phyloP scores from a whole-genome alignment of 2,888 invertebrate species.

The Archips xylosteana region DNA sequence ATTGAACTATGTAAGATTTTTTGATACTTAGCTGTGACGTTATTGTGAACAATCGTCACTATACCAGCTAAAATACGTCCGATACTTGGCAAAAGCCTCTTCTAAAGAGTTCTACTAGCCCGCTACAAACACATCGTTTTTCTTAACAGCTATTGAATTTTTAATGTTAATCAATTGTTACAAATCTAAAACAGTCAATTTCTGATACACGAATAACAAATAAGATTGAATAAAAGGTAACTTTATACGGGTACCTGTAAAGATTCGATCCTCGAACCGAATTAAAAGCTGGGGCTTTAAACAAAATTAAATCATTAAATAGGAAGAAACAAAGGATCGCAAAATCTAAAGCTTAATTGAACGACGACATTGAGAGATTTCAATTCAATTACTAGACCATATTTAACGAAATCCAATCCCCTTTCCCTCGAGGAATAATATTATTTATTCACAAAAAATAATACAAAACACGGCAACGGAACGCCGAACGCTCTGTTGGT shows the following conservation, averaged over 20 bases:
- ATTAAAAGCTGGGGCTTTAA: conserved; percentile 53
- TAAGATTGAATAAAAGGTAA: background rate
- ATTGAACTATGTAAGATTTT: too few relatives aligned
- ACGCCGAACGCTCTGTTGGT: conserved; percentile 81
- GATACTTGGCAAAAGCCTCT: too few relatives aligned
- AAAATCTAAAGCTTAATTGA: conserved; percentile 84
- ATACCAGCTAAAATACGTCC: too few relatives aligned
- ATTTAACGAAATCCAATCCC: conserved; percentile 86
- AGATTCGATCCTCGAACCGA: conserved; percentile 44
- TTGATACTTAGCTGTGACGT: too few relatives aligned
- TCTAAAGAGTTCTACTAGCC: too few relatives aligned
- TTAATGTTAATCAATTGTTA: background rate
- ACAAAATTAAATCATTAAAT: conserved; percentile 72
- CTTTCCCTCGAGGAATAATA: conserved; percentile 84
- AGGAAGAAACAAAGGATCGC: conserved; percentile 76
- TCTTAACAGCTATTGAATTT: background rate
- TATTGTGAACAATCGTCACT: too few relatives aligned
- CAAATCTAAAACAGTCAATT: background rate
- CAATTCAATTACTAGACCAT: conserved; percentile 86
- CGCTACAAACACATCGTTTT: too few relatives aligned
- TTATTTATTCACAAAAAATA: conserved; percentile 86
- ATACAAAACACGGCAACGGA: conserved; percentile 79
- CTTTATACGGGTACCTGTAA: conserved; percentile 38
- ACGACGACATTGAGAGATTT: conserved; percentile 86
- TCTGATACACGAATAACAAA: background rate